phyloP scores from a whole-genome alignment of 1,140 invertebrate species.

The Drosophila mauritiana region DNA sequence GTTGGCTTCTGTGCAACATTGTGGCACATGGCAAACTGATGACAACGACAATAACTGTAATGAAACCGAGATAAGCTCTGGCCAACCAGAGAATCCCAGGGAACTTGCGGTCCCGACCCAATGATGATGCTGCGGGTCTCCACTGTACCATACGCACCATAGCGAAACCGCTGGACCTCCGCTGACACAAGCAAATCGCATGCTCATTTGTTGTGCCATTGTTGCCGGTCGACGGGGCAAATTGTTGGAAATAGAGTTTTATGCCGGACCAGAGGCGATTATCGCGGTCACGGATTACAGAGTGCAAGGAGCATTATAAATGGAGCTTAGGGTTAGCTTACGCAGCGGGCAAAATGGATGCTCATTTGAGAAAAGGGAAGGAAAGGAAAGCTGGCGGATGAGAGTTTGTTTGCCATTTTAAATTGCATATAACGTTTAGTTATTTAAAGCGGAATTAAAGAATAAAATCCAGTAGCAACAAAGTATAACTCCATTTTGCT shows the following conservation, averaged over 20 bases:
- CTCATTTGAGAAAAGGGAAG: background rate
- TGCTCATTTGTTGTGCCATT: slow-evolving; percentile 71
- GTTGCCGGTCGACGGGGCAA: slow-evolving; percentile 52
- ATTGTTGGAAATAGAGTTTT: slow-evolving; percentile 57
- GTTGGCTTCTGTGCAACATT: slow-evolving; percentile 70
- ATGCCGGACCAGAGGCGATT: slow-evolving; percentile 56
- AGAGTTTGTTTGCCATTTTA: background rate
- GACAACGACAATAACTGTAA: slow-evolving; percentile 78
- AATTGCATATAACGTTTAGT: background rate
- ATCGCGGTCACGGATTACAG: slow-evolving; percentile 46
- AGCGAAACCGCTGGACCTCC: slow-evolving; percentile 5
- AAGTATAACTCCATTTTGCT: too few relatives aligned
- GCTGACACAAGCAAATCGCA: slow-evolving; percentile 57
- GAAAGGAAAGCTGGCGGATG: background rate
- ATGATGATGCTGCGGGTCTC: slow-evolving; percentile 29
- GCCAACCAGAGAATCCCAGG: slow-evolving; percentile 14
- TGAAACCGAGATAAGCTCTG: slow-evolving; percentile 74
- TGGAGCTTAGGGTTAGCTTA: slow-evolving; percentile 34
- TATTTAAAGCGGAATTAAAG: too few relatives aligned
- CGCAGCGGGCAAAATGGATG: slow-evolving; percentile 20
- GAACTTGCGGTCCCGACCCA: background rate
- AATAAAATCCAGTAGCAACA: too few relatives aligned
- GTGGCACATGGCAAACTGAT: slow-evolving; percentile 72
- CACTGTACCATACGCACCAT: slow-evolving; percentile 12
- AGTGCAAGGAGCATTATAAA: slow-evolving; percentile 49